Conservation (phyloP, 2,888 invertebrate species). For the Leucozona laternaria region DNA sequence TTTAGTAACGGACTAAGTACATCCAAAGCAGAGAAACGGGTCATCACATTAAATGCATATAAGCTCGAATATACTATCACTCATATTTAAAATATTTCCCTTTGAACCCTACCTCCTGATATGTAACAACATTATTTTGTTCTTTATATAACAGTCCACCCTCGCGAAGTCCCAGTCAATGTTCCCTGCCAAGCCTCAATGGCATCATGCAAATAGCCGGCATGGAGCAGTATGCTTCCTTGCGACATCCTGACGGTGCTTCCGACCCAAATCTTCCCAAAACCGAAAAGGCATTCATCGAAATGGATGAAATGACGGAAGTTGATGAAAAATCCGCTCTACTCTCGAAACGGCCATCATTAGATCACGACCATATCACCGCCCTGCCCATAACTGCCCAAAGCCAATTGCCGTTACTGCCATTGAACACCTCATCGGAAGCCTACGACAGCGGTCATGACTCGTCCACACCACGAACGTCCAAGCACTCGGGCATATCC, state of each 20-base stretch:
- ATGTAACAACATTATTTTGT: not conserved
- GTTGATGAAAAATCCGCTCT: slow-evolving; percentile 81
- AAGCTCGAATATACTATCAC: too few relatives aligned
- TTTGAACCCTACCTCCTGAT: not conserved
- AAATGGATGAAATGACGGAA: slow-evolving; percentile 81
- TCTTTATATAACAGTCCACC: slow-evolving; percentile 78
- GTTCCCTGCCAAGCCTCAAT: slow-evolving; percentile 86
- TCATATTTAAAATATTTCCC: not conserved
- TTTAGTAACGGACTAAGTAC: too few relatives aligned
- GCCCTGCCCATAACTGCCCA: slow-evolving; percentile 81
- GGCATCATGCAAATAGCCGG: slow-evolving; percentile 87
- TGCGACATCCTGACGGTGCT: slow-evolving; percentile 95
- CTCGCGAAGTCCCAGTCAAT: slow-evolving; percentile 83
- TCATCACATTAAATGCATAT: too few relatives aligned
- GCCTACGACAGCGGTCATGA: slow-evolving; percentile 94
- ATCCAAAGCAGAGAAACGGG: too few relatives aligned
- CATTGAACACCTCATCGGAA: slow-evolving; percentile 84
- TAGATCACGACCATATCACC: slow-evolving; percentile 79
- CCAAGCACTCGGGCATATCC: slow-evolving; percentile 92
- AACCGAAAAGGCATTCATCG: slow-evolving; percentile 80
- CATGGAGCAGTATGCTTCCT: slow-evolving; percentile 87
- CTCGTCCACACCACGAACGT: slow-evolving; percentile 92
- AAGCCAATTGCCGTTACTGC: slow-evolving; percentile 82
- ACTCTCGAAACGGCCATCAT: slow-evolving; percentile 79
- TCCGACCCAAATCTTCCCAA: slow-evolving; percentile 93